Conservation (phyloP, 2,888 invertebrate species). For the Clepsis dumicolana region DNA sequence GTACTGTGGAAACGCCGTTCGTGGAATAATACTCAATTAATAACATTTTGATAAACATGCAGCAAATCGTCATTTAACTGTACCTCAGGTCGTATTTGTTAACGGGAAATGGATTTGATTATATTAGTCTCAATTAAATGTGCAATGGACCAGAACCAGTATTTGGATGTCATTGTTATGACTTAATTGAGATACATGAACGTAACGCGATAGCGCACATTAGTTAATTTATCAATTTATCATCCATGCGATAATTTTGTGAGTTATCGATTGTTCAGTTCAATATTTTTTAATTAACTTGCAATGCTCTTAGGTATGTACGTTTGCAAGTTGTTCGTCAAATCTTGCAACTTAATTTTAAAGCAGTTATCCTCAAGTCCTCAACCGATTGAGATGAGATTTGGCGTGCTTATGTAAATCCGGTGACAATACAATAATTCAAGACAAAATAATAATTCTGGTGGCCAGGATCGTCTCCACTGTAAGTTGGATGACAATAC, state of each 20-base stretch:
- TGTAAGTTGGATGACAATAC: too few relatives aligned
- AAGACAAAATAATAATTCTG: too few relatives aligned
- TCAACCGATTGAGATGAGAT: too few relatives aligned
- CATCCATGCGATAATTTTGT: not conserved
- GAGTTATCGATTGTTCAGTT: not conserved
- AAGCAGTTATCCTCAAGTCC: too few relatives aligned
- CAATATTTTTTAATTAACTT: not conserved
- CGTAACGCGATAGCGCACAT: not conserved
- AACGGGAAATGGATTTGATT: not conserved
- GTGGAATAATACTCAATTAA: too few relatives aligned
- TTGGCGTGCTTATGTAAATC: too few relatives aligned
- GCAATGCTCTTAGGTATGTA: too few relatives aligned
- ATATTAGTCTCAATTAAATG: conserved; percentile 2
- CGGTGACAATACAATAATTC: too few relatives aligned
- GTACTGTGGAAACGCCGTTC: too few relatives aligned
- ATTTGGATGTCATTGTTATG: not conserved
- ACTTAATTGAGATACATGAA: not conserved
- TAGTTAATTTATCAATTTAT: not conserved
- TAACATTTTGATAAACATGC: not conserved
- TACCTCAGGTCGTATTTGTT: not conserved
- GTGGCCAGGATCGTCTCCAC: too few relatives aligned
- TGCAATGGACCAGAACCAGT: not conserved
- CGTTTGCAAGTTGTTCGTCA: too few relatives aligned
- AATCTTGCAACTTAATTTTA: too few relatives aligned
- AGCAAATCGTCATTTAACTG: not conserved